Conservation (phyloP, 2,888 invertebrate species). For the Spodoptera picta region DNA sequence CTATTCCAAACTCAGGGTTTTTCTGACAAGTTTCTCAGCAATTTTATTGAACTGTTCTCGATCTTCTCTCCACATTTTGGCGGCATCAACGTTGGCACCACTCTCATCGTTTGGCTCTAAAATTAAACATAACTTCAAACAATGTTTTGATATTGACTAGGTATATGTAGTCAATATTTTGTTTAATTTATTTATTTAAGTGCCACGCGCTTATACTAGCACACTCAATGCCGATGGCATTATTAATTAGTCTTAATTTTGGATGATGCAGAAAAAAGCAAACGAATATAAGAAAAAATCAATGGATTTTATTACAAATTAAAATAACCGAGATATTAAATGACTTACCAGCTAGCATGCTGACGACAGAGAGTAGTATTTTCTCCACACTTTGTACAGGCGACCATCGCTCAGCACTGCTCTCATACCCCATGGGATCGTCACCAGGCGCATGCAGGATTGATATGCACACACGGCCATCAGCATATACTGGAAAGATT, state of each 20-base stretch:
- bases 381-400: slow-evolving; percentile 99
- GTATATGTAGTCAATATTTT: no score
- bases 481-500: slow-evolving; percentile 92
- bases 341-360: slow-evolving; percentile 94
- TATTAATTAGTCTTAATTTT: no score
- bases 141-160: no score
- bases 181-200: no score
- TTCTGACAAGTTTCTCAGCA: slow-evolving; percentile 96
- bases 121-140: slow-evolving; percentile 23
- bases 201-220: no score
- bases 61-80: slow-evolving; percentile 99
- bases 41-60: slow-evolving; percentile 97
- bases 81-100: slow-evolving; percentile 99
- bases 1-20: slow-evolving; percentile 93
- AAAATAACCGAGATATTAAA: no score
- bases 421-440: slow-evolving; percentile 99
- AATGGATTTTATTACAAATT: no score
- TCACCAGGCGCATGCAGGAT: slow-evolving; percentile 99
- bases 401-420: slow-evolving; percentile 99
- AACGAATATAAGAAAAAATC: no score
- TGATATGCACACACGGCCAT: slow-evolving; percentile 99
- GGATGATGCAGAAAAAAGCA: no score
- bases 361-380: slow-evolving; percentile 98
- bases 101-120: slow-evolving; percentile 99
- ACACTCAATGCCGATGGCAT: no score